A percentile compares a stretch with the other conserved stretches of the same genome.
Evolutionary conservation across 2,888 invertebrate species (phyloP).

Genomic region (Drosophila demipolita): DNA sequence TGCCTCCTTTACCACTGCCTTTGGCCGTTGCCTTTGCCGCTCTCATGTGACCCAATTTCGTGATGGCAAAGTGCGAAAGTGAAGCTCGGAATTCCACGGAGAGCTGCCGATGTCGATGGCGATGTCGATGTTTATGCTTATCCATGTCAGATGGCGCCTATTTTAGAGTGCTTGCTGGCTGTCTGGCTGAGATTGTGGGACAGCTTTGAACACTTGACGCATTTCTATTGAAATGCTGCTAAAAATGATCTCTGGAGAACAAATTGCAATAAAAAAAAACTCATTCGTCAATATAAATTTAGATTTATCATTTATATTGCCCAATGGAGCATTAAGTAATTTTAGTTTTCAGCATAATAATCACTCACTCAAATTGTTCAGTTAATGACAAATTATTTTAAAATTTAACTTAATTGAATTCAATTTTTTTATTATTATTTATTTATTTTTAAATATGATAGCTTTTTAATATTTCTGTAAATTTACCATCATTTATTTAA

Average conservation of each 20-base stretch:
- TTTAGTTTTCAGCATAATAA: neutral
- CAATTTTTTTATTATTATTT: neutral
- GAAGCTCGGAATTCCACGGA: constrained; percentile 43
- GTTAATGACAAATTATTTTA: neutral
- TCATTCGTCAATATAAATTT: neutral
- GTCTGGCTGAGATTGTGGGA: neutral
- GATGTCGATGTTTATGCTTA: constrained; percentile 7
- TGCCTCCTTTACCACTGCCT: constrained; percentile 18
- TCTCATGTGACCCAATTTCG: constrained; percentile 67
- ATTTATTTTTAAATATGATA: neutral
- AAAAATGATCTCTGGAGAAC: neutral
- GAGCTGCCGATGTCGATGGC: constrained; percentile 6
- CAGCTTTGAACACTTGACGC: neutral
- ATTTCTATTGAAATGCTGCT: neutral
- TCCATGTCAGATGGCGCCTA: constrained; percentile 7
- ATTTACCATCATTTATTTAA: neutral
- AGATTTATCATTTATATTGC: no score
- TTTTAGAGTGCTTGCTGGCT: neutral
- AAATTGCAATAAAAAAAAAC: neutral
- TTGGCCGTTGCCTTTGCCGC: constrained; percentile 13
- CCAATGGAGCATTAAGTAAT: neutral
- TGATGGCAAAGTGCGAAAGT: constrained; percentile 63
- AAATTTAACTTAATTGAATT: neutral
- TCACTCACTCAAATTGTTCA: neutral
- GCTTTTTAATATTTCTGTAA: neutral